Conservation (phyloP, 2,888 invertebrate genomes). For the Watsonalla binaria region DNA sequence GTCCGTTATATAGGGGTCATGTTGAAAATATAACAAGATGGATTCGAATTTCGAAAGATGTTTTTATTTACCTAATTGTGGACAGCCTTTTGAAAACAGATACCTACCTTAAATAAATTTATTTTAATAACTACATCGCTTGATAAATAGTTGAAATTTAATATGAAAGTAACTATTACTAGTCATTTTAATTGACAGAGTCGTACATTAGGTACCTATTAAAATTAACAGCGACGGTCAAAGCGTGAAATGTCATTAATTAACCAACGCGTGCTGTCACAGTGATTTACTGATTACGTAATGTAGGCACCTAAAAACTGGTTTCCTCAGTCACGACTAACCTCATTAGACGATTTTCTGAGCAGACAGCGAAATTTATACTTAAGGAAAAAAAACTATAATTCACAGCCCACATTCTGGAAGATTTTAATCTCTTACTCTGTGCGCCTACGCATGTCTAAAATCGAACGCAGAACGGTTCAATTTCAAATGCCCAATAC, state of each 20-base stretch:
- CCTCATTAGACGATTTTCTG: slow-evolving; percentile 60
- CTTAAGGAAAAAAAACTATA: slow-evolving; percentile 54
- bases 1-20: too few relatives aligned
- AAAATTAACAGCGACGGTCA: slow-evolving; percentile 34
- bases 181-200: slow-evolving; percentile 44
- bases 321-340: slow-evolving; percentile 27
- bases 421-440: slow-evolving; percentile 70
- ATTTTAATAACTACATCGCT: not conserved
- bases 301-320: slow-evolving; percentile 30
- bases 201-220: slow-evolving; percentile 34
- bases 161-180: slow-evolving; percentile 11
- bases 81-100: not conserved
- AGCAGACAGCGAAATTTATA: slow-evolving; percentile 53
- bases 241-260: slow-evolving; percentile 52
- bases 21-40: too few relatives aligned
- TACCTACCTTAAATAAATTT: not conserved
- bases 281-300: slow-evolving; percentile 50
- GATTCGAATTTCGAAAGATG: too few relatives aligned
- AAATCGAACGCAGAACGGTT: slow-evolving; percentile 47
- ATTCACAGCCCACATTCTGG: slow-evolving; percentile 64
- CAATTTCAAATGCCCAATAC: slow-evolving; percentile 35
- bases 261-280: slow-evolving; percentile 41
- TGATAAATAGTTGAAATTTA: slow-evolving; percentile 1
- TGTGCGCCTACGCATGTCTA: slow-evolving; percentile 62
- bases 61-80: not conserved